Evolutionary conservation across 2,888 invertebrate species (phyloP).

Genomic region (Sphaerophoria rueppellii): DNA sequence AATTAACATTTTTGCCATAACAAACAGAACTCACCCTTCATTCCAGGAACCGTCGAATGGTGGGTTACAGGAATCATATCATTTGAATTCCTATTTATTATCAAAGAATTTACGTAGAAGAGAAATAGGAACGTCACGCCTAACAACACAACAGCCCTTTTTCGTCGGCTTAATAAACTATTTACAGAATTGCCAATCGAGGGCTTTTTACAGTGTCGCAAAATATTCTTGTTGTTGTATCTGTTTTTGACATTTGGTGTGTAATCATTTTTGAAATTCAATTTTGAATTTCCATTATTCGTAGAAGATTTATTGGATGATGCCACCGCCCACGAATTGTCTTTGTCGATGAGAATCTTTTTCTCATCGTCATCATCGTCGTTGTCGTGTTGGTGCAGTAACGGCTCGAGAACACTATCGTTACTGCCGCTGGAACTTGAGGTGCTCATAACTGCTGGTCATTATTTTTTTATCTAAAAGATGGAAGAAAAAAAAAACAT

Average conservation of each 20-base stretch:
- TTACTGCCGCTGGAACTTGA: slow-evolving; percentile 55
- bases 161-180: slow-evolving; percentile 57
- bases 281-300: slow-evolving; percentile 15
- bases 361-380: slow-evolving; percentile 25
- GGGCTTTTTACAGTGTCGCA: slow-evolving; percentile 34
- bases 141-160: slow-evolving; percentile 64
- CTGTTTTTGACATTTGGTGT: not conserved
- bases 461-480: slow-evolving; percentile 37
- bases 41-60: slow-evolving; percentile 79
- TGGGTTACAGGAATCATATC: slow-evolving; percentile 78
- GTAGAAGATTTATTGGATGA: not conserved
- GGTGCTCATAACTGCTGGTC: slow-evolving; percentile 61
- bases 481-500: not conserved
- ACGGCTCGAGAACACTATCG: slow-evolving; percentile 50
- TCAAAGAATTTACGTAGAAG: slow-evolving; percentile 77
- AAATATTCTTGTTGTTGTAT: slow-evolving; percentile 35
- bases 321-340: slow-evolving; percentile 26
- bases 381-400: slow-evolving; percentile 43
- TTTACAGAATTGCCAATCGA: slow-evolving; percentile 25
- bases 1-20: not conserved
- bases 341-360: slow-evolving; percentile 4
- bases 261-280: slow-evolving; percentile 13
- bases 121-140: slow-evolving; percentile 75
- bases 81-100: slow-evolving; percentile 74
- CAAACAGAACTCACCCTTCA: slow-evolving; percentile 78